Evolutionary conservation across 1,140 invertebrate species (phyloP), one percentile per base, ranked within the genome.

Genomic region (Marisa cornuarietis): DNA sequence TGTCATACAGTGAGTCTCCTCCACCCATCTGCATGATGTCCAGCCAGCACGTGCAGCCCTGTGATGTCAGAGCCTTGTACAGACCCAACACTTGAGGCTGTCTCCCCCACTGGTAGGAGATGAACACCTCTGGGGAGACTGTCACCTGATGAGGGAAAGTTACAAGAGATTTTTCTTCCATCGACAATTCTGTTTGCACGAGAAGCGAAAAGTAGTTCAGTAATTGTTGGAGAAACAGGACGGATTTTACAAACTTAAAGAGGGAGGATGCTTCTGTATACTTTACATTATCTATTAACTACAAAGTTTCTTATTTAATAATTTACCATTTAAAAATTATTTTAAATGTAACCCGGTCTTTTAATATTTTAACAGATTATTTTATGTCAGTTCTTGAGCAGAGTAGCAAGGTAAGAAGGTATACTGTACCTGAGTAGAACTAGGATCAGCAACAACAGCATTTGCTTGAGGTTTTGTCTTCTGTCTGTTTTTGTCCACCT

Each of bases 21-120:
- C 88, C 89, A 8, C 89, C 90, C 90, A 91, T 91, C 82, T 90
- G 88, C 52, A 85, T 82, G 24, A 91, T 90, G 78, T 90, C 90
- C 85, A 90, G 83, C 90, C 90, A 91, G 76, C 87, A 88, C n/a
- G 76, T 81, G 49, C 82, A 88, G 16, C 88, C 90, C 22, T 85
- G 65, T 9, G 81, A 77, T 20, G 79, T 83, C 63, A 91, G 82
- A 24, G 83, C 81, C 68, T 86, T 77, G 73, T 88, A 88, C 52
- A 90, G 71, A 8, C 78, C 75, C 66, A 81, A 85, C 13, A 91
- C 83, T 76, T 91, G 83, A 26, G 84, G 79, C 83, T 91, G 90
- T 78, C 84, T 85, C 14, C 87, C 88, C 89, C 90, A 90, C 76
- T 90, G 90, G 78, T 90, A 90, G 49, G 24, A 72, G 22, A n/a